Evolutionary conservation across 2,113 vertebrate genomes (phyloP).

Genomic region (Cyprinodon brontotheroides): DNA sequence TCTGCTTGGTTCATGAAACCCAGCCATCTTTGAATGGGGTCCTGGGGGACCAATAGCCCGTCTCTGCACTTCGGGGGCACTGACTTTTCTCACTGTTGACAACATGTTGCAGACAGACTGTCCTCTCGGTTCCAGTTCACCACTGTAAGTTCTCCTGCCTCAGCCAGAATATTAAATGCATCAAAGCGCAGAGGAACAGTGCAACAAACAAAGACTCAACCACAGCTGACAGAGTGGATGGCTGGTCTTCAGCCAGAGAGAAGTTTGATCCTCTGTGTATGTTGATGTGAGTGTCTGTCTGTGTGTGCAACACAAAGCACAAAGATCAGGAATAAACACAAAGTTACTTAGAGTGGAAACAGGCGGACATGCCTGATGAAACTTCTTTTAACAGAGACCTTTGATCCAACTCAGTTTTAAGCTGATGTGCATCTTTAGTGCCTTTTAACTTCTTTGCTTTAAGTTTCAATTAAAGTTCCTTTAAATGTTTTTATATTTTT

Average conservation of each 20-base stretch:
- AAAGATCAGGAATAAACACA: conserved; percentile 69
- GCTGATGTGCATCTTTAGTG: conserved; percentile 56
- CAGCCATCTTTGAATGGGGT: conserved; percentile 32
- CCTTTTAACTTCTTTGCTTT: conserved; percentile 52
- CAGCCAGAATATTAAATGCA: conserved; percentile 75
- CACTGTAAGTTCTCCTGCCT: conserved; percentile 68
- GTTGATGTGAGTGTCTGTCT: conserved; percentile 53
- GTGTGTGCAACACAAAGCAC: conserved; percentile 58
- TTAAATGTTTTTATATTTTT: not conserved
- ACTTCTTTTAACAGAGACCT: conserved; percentile 58
- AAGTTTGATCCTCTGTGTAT: conserved; percentile 73
- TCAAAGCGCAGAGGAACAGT: conserved; percentile 75
- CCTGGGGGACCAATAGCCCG: conserved; percentile 31
- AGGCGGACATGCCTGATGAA: conserved; percentile 68
- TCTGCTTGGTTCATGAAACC: conserved; percentile 44
- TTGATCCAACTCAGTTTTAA: conserved; percentile 71
- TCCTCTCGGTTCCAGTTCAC: conserved; percentile 65
- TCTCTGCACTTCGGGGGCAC: conserved; percentile 26
- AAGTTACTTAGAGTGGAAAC: conserved; percentile 71
- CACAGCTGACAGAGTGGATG: conserved; percentile 75
- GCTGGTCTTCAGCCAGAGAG: conserved; percentile 66
- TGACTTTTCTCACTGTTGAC: conserved; percentile 47
- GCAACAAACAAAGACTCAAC: conserved; percentile 78
- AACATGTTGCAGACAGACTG: conserved; percentile 79
- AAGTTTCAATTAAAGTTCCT: not conserved